Percentiles rank a stretch among this genome's conserved stretches.
Evolutionary conservation across 2,888 invertebrate species (phyloP).

Genomic region (Halictus quadricinctus): DNA sequence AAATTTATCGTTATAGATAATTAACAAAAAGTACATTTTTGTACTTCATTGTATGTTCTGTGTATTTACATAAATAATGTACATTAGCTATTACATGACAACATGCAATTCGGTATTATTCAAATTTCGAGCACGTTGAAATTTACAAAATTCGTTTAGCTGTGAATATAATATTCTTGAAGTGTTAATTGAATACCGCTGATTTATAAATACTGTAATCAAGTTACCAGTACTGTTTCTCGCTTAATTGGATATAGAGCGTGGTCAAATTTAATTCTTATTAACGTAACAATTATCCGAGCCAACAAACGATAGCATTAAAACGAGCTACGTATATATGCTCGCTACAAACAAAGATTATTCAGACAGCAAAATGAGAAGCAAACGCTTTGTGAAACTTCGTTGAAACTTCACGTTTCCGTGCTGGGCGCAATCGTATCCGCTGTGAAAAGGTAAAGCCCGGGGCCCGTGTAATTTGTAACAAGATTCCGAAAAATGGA

Average conservation of each 20-base stretch:
- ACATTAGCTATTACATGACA: no score
- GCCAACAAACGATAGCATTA: no score
- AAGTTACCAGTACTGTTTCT: background rate
- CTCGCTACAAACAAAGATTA: background rate
- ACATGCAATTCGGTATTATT: background rate
- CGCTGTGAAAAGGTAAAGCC: background rate
- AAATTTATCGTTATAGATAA: no score
- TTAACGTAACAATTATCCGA: background rate
- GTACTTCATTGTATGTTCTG: no score
- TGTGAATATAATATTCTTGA: background rate
- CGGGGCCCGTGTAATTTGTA: background rate
- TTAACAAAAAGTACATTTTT: no score
- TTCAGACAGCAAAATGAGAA: background rate
- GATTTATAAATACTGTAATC: background rate
- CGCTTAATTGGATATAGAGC: background rate
- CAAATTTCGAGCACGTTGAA: background rate
- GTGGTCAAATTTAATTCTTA: background rate
- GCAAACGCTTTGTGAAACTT: background rate
- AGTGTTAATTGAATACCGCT: background rate
- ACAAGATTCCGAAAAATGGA: background rate
- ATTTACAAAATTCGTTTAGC: background rate
- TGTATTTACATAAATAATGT: no score
- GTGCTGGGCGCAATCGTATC: background rate
- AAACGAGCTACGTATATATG: no score
- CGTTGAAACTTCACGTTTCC: background rate